Conservation (phyloP, 2,888 invertebrate genomes). For the Acanthopleura granulata region DNA sequence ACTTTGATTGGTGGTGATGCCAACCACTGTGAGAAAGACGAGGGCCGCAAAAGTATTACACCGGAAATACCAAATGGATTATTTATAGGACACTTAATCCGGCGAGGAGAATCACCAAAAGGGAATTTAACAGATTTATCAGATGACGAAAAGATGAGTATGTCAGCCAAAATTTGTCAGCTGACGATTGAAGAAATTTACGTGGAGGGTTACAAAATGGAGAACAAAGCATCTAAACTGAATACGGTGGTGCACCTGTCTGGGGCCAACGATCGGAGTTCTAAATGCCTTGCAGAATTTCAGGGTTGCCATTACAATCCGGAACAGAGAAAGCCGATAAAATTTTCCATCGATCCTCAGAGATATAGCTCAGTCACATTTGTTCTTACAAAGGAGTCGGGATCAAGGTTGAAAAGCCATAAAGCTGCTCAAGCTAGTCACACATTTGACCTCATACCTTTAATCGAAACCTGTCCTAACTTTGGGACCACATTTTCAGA, state of each 20-base stretch:
- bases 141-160: background rate
- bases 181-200: background rate
- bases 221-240: background rate
- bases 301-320: slow-evolving; percentile 5
- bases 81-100: background rate
- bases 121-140: background rate
- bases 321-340: background rate
- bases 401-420: background rate
- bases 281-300: background rate
- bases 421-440: background rate
- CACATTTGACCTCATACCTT: background rate
- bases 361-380: background rate
- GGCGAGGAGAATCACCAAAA: background rate
- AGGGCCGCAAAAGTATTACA: too few species aligned
- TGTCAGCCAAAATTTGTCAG: background rate
- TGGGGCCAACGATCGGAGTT: background rate
- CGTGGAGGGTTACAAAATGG: background rate
- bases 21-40: too few species aligned
- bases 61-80: background rate
- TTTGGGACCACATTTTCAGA: background rate
- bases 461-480: slow-evolving; percentile 6
- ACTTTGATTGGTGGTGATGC: background rate
- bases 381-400: background rate
- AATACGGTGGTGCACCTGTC: background rate
- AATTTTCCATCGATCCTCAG: background rate